Percentiles rank a stretch among this genome's conserved stretches.
Conservation (phyloP, 1,140 invertebrate genomes). For the Drosophila tristis region DNA sequence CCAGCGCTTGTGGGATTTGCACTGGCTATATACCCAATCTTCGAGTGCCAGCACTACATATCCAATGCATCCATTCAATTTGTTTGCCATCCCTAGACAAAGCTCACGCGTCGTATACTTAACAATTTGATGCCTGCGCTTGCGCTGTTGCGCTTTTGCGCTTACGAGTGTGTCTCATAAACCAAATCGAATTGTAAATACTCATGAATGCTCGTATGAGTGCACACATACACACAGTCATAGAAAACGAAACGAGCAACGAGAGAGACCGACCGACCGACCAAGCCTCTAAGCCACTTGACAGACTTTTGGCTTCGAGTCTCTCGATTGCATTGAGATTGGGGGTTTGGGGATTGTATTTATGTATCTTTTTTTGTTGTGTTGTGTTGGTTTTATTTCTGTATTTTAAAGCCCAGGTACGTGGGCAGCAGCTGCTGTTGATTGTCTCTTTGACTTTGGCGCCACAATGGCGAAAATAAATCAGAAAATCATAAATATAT, state of each 20-base stretch:
- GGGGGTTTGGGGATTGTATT: slow-evolving; percentile 26
- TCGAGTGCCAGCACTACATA: neutral
- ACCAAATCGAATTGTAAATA: slow-evolving; percentile 77
- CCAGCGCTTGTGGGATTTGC: no score
- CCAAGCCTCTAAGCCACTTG: slow-evolving; percentile 76
- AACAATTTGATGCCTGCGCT: slow-evolving; percentile 59
- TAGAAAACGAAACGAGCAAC: slow-evolving; percentile 23
- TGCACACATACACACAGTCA: slow-evolving; percentile 25
- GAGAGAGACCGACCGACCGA: slow-evolving; percentile 16
- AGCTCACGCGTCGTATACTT: slow-evolving; percentile 66
- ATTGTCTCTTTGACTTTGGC: slow-evolving; percentile 81
- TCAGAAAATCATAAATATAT: slow-evolving; percentile 60
- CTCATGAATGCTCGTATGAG: slow-evolving; percentile 27
- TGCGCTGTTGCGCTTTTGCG: slow-evolving; percentile 34
- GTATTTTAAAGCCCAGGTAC: slow-evolving; percentile 34
- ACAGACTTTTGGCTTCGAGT: slow-evolving; percentile 60
- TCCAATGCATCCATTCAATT: slow-evolving; percentile 51
- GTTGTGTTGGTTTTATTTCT: slow-evolving; percentile 15
- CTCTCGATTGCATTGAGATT: slow-evolving; percentile 53
- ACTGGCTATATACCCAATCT: neutral
- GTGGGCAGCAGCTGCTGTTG: slow-evolving; percentile 78
- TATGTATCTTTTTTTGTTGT: slow-evolving; percentile 1
- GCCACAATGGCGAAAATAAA: slow-evolving; percentile 65
- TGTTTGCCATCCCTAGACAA: slow-evolving; percentile 62
- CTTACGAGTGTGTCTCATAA: slow-evolving; percentile 42